Evolutionary conservation across 2,113 vertebrate species (phyloP), one percentile per base, ranked within the genome.

Genomic region (Eudorcas thomsonii): DNA sequence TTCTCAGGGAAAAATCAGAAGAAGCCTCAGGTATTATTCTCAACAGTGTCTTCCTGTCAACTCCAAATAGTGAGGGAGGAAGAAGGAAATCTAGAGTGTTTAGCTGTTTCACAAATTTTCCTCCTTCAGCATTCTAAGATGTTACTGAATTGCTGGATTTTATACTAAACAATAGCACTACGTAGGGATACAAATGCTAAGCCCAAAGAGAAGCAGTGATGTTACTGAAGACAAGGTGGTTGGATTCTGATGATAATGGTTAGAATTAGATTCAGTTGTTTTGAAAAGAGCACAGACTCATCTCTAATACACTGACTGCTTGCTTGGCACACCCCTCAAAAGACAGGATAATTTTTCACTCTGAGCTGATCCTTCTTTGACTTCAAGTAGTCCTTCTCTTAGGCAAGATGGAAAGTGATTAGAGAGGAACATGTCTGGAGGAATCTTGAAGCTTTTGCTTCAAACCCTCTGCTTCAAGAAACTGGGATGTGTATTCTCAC

Each of bases 221-320:
- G 62, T 94, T 91, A 91, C 74, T 95, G 97, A 97, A 83, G 96
- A 97, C 83, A 94, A 93, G 17, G 5, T 11, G 48, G 33, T 82
- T 94, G 93, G 89, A 87, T 96, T 96, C 98, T 94, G 92, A 86
- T 96, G 83, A 92, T 45, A 94, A 94, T 10, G 95, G 96, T 97
- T 93, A 91, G n/a, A 26, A 21, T 50, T n/a, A 62, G 30, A 57
- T 74, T 33, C 74, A 48, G 14, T 52, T 4, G 30, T 48, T 50
- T 23, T 50, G 43, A 55, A 81, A 80, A 86, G 12, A 57, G 17
- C 10, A 2, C 6, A 43, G 85, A 43, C 25, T 5, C 16, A 14
- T 39, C 62, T 48, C 43, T 60, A 25, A 67, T 8, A 21, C 1
- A 2, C 83, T 8, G 13, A 5, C 50, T 36, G 52, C 13, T 45